Percentiles rank a stretch among this genome's conserved stretches.
These are phyloP conservation scores for Ascaphus truei DNA, from an alignment of 2,113 vertebrate species.

Conservation along the genomic window DNA sequence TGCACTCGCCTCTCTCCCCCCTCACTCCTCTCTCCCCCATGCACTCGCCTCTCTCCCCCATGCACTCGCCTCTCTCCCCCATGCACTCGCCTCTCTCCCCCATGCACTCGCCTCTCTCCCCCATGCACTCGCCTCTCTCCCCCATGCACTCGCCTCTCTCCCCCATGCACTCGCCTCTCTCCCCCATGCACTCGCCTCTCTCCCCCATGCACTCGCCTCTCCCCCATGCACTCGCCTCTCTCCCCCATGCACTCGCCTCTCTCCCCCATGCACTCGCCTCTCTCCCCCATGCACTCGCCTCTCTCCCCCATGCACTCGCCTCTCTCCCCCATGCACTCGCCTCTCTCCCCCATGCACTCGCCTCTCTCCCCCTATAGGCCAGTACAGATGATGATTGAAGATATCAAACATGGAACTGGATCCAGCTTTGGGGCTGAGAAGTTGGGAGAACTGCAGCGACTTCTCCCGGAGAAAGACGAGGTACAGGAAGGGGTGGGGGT, in stretches of 20 bases:
- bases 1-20: too few species aligned
- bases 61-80: too few species aligned
- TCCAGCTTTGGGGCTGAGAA: conserved; percentile 61
- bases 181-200: conserved; percentile 39
- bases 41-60: too few species aligned
- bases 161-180: neutral
- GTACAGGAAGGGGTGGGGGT: conserved; percentile 36
- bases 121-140: neutral
- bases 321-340: conserved; percentile 49
- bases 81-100: too few species aligned
- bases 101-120: too few species aligned
- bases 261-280: neutral
- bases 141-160: neutral
- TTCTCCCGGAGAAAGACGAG: conserved; percentile 71
- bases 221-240: too few species aligned
- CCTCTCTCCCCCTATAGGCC: conserved; percentile 46
- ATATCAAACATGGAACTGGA: conserved; percentile 55
- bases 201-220: conserved; percentile 20
- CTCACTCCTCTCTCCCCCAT: too few species aligned
- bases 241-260: conserved; percentile 36
- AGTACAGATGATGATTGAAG: conserved; percentile 49
- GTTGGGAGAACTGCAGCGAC: conserved; percentile 62
- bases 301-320: neutral
- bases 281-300: neutral
- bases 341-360: too few species aligned